Evolutionary conservation across 1,140 invertebrate genomes (phyloP).

Genomic region (Araneus ventricosus): DNA sequence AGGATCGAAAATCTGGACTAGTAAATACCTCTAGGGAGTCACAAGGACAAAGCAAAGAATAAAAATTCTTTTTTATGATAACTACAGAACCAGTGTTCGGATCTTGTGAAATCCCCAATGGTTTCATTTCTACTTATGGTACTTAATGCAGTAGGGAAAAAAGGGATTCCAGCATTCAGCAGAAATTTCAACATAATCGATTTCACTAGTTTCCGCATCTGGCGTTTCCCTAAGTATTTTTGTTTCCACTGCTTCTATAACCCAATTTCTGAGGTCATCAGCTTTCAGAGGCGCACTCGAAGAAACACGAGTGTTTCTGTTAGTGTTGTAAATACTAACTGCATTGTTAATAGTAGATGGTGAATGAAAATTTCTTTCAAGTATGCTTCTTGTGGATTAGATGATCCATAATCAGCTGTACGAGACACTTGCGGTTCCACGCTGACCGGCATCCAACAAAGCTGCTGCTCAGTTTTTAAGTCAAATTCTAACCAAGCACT

Average conservation of each 20-base stretch:
- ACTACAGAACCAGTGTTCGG: conserved; percentile 79
- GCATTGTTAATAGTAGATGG: conserved; percentile 89
- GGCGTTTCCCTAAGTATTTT: conserved; percentile 82
- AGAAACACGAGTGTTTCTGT: conserved; percentile 29
- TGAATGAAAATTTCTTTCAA: conserved; percentile 89
- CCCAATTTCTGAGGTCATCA: conserved; percentile 66
- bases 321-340: conserved; percentile 81
- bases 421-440: conserved; percentile 77
- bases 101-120: conserved; percentile 81
- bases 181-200: conserved; percentile 88
- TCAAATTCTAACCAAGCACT: conserved; percentile 55
- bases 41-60: conserved; percentile 80
- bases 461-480: neutral
- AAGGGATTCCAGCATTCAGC: conserved; percentile 92
- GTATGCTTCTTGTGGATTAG: conserved; percentile 88
- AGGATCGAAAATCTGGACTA: conserved; percentile 44
- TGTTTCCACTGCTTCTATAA: conserved; percentile 71
- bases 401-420: conserved; percentile 76
- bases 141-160: conserved; percentile 95
- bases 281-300: conserved; percentile 35
- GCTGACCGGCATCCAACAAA: conserved; percentile 78
- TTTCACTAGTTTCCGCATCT: conserved; percentile 85
- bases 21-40: conserved; percentile 78
- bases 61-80: conserved; percentile 80
- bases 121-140: conserved; percentile 84